Evolutionary conservation across 2,797 vertebrate species (phyloP), one percentile per base, ranked within the genome.

Genomic region (Carcharodon carcharias): DNA sequence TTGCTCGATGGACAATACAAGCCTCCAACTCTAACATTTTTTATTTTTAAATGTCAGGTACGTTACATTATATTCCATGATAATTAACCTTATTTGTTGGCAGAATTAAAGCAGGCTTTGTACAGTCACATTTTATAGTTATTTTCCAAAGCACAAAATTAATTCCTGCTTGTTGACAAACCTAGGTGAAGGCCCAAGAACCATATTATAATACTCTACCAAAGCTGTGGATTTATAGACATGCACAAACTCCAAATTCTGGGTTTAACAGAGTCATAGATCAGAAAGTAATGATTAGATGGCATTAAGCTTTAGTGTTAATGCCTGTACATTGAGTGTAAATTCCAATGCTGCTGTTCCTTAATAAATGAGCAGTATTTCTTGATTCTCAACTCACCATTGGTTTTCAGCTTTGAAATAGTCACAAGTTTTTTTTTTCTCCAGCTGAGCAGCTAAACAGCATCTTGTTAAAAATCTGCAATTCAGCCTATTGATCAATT

Each of bases 401-500:
- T 50, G 85, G 54, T 11, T 28, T 89, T 92, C 89, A 63, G 6
- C 16, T 93, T 67, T 65, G 61, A 93, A 93, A 40, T 65, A 65
- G n/a, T 93, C 61, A 26, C n/a, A 93, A 65, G 11, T 18, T 16
- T 40, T 45, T 67, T 93, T 65, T 40, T 18, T 8, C 50, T 6
- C 21, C 61, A 91, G 26, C 63, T 93, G 61, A 67, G 23, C 40
- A 65, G 21, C 35, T 93, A 40, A 93, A 93, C n/a, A 26, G 16
- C n/a, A 67, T 91, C 88, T 91, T n/a, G 14, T 61, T 40, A 93
- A 40, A 93, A 40, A 67, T 45, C 61, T 40, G 91, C 91, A 67
- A 67, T 45, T 93, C n/a, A 93, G 63, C 91, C 63, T 93, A 93
- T 45, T 93, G 91, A 45, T 67, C 91, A 67, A 45, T 45, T 45